Evolutionary conservation across 2,888 invertebrate genomes (phyloP).

Genomic region (Drosophila anomalata): DNA sequence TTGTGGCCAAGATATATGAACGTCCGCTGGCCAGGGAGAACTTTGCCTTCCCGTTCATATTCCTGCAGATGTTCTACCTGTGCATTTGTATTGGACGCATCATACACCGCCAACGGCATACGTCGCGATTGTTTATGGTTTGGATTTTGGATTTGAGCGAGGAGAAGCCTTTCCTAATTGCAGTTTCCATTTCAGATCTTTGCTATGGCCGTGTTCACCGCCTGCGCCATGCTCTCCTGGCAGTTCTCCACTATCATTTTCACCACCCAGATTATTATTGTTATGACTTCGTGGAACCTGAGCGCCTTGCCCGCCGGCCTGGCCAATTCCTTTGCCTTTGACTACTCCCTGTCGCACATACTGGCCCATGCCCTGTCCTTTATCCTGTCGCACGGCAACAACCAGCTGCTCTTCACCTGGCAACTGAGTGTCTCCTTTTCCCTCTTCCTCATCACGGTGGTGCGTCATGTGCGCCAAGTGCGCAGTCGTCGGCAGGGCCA

Average conservation of each 20-base stretch:
- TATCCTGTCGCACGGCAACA: slow-evolving; percentile 80
- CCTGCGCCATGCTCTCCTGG: slow-evolving; percentile 86
- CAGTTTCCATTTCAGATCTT: slow-evolving; percentile 67
- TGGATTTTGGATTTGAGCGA: neutral
- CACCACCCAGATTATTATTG: slow-evolving; percentile 89
- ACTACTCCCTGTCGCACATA: slow-evolving; percentile 82
- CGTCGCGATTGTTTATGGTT: slow-evolving; percentile 66
- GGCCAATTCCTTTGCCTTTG: slow-evolving; percentile 77
- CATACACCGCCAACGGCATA: slow-evolving; percentile 66
- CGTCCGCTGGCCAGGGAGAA: slow-evolving; percentile 94
- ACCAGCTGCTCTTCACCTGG: slow-evolving; percentile 81
- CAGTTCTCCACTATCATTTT: slow-evolving; percentile 94
- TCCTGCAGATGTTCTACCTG: slow-evolving; percentile 89
- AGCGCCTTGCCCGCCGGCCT: slow-evolving; percentile 85
- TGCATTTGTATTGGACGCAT: slow-evolving; percentile 85
- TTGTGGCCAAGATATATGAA: slow-evolving; percentile 93
- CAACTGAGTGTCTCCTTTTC: slow-evolving; percentile 81
- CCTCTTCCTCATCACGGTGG: slow-evolving; percentile 74
- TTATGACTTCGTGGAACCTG: slow-evolving; percentile 89
- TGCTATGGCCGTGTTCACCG: slow-evolving; percentile 80
- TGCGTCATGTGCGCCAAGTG: slow-evolving; percentile 63
- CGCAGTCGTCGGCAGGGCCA: slow-evolving; percentile 52
- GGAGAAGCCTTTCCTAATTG: neutral
- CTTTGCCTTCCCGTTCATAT: slow-evolving; percentile 91
- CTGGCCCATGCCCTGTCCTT: slow-evolving; percentile 79